Conservation (phyloP, 2,888 invertebrate species). For the Strigamia transsilvanica region DNA sequence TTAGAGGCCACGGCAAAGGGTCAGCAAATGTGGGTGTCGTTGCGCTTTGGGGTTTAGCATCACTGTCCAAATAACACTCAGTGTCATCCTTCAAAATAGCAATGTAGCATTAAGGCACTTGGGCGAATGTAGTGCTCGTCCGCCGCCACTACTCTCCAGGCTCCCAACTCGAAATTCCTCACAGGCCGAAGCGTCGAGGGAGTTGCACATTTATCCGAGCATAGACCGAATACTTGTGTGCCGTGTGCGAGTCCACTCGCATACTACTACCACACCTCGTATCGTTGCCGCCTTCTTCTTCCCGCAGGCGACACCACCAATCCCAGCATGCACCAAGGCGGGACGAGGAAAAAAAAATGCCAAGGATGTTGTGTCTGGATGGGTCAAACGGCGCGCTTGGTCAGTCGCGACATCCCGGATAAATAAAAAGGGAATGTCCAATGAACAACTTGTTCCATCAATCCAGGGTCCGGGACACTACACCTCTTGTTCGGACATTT, state of each 20-base stretch:
- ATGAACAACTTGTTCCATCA: not conserved
- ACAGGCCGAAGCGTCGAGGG: not conserved
- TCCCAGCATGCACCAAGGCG: constrained; percentile 2
- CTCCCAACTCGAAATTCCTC: not conserved
- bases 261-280: not conserved
- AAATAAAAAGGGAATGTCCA: not conserved
- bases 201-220: constrained; percentile 8
- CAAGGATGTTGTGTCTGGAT: constrained; percentile 8
- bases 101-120: not conserved
- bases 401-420: not conserved
- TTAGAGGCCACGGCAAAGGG: constrained; percentile 42
- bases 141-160: not conserved
- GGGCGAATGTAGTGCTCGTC: not conserved
- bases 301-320: not conserved
- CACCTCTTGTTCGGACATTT: too few species aligned
- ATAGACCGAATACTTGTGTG: not conserved
- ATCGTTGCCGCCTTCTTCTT: constrained; percentile 2
- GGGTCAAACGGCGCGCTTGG: constrained; percentile 1
- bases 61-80: constrained; percentile 8
- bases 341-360: not conserved
- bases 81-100: not conserved
- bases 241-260: not conserved
- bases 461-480: not conserved
- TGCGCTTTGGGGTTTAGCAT: not conserved
- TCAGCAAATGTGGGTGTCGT: constrained; percentile 35